phyloP scores from a whole-genome alignment of 2,888 invertebrate species.

The Drosophila hamatofila region DNA sequence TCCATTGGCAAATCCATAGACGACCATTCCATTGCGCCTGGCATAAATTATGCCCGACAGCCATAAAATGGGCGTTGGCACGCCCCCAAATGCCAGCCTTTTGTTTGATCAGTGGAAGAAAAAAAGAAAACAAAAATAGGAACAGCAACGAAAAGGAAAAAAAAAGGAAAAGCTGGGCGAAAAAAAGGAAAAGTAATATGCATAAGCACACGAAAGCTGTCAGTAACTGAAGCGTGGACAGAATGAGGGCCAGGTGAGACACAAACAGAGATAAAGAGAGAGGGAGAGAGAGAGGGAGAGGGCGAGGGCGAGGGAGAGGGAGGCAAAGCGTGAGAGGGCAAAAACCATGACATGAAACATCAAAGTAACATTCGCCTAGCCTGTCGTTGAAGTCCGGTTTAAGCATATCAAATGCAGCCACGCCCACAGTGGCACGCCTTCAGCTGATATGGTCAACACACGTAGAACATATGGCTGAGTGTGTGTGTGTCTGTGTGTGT shows the following conservation, averaged over 20 bases:
- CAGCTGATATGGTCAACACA: background rate
- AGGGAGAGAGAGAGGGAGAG: background rate
- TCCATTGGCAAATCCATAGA: slow-evolving; percentile 27
- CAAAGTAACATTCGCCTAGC: slow-evolving; percentile 39
- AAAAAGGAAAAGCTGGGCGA: background rate
- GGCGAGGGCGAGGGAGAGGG: background rate
- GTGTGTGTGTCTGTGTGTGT: background rate
- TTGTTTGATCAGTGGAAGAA: slow-evolving; percentile 39
- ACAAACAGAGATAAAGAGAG: background rate
- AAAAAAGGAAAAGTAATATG: slow-evolving; percentile 29
- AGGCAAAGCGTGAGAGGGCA: background rate
- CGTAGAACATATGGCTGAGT: slow-evolving; percentile 2
- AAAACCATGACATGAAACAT: slow-evolving; percentile 45
- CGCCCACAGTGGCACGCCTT: slow-evolving; percentile 9
- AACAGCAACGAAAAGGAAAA: background rate
- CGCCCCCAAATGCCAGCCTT: slow-evolving; percentile 31
- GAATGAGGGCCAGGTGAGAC: background rate
- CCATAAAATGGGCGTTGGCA: slow-evolving; percentile 29
- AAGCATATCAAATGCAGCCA: slow-evolving; percentile 26
- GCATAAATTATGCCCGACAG: slow-evolving; percentile 57
- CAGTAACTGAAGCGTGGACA: background rate
- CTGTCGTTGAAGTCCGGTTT: slow-evolving; percentile 6
- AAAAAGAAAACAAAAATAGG: background rate
- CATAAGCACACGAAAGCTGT: slow-evolving; percentile 36
- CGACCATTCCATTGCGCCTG: slow-evolving; percentile 18